Evolutionary conservation across 2,113 vertebrate species (phyloP), one percentile per base, ranked within the genome.

Genomic region (Atherinomorus stipes): DNA sequence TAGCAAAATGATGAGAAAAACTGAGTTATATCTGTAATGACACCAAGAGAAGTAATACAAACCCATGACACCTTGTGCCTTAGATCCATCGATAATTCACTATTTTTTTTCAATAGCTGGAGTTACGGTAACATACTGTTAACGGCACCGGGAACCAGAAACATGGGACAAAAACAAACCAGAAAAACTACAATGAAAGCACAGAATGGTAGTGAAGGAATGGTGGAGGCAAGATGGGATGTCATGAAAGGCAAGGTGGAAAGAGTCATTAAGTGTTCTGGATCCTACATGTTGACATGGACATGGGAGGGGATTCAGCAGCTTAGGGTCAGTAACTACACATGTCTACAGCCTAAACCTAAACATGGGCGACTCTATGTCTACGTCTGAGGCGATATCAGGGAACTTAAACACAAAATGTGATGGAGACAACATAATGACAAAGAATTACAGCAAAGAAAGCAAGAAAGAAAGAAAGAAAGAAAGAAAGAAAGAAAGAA

Each of bases 261-360:
- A 70, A 68, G 51, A 61, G 51, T 45, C 58, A 64, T 61, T 31
- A 54, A 64, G 85, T 91, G 88, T 90, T 93, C 91, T 94, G 91
- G 92, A 94, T 91, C 88, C 91, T 91, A 93, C 85, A 78, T 76
- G 78, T 81, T 83, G 76, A 80, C 54, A 76, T 38, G 40, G 72
- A 76, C 42, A 77, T 38, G 31, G 76, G 71, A 68, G 50, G 31
- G 45, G 15, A 45, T 54, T 64, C 44, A 60, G 60, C 22, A n/a
- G 28, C 69, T 53, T 18, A 38, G 52, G 49, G 47, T 74, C 40
- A 78, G 58, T 28, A 1, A 52, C 79, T 80, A 87, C 28, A 12
- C 16, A 1, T 22, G 63, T 60, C 51, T 68, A 71, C 2, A 37
- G 28, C 2, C 1, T 34, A 64, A 58, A 28, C 31, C 21, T 66